Base-by-base conservation (phyloP, 1,140 invertebrate species). In the Lepidurus apus region DNA sequence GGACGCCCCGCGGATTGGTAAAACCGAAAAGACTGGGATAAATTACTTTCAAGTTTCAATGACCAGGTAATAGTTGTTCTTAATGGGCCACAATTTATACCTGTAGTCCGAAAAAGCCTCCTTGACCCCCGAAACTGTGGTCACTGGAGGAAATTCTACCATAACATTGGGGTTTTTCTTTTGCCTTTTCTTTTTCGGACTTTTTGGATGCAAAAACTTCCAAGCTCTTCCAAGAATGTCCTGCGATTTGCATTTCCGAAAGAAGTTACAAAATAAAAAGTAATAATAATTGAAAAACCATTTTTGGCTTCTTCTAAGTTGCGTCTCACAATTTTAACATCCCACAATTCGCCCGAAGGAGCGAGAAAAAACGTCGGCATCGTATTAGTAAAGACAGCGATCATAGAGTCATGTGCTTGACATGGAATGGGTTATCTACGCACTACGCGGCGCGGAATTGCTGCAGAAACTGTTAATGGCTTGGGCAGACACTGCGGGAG, bases 61-160 rank as follows among this genome's bases (percentile, higher is more conserved):
- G 53, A 65, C 53, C 53, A 65, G 53, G 53, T 65, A 65, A 65
- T 65, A 65, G 53, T 65, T 65, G 53, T 65, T 65, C 53, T 65
- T 65, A 65, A 65, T 65, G 53, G 34, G 53, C 53, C 7, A 21
- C 53, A 65, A 65, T 65, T 65, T 65, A 65, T 65, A 65, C 53
- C 53, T 65, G 53, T 65, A 13, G 53, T 13, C 53, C 53, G 17
- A 65, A n/a, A 65, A 65, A 65, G 53, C 53, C 53, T 65, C 21
- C 21, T 65, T 65, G 53, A 13, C 13, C 53, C 21, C 21, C 21
- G 17, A 65, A 65, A 65, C 21, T 65, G 53, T 21, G 53, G 53
- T 65, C 53, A 65, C 53, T 65, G 21, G 53, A 65, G 53, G 53
- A 65, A 65, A 65, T 65, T 21, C 53, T 65, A 65, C 53, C 53